Base-by-base conservation (phyloP, 2,797 vertebrate species). In the Sphenodon punctatus region DNA sequence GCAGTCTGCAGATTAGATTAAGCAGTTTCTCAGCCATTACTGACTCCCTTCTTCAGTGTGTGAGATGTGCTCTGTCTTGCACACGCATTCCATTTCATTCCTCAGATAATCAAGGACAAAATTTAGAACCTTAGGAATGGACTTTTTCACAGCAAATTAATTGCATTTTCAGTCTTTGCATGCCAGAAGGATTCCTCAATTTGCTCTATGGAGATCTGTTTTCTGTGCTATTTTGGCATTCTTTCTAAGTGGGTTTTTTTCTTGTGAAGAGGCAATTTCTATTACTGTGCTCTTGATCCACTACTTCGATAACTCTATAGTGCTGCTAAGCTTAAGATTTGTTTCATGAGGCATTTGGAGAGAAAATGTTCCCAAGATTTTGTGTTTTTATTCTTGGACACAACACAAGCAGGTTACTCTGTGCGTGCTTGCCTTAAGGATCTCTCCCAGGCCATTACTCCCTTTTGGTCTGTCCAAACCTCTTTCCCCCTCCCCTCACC, bases 101-200 rank as follows among this genome's bases (percentile, higher is more conserved):
- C 88, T 78, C 84, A 92, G 85, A 94, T 94, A 95, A 94, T 94
- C 90, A 94, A 91, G 86, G 89, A 48, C 80, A 95, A 93, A 94
- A 92, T 94, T 94, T 87, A 86, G 91, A 95, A 92, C 85, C 92
- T 83, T 60, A 32, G 78, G 80, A 92, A 94, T 93, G 93, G 75
- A 45, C 23, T 92, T 94, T 94, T 95, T 93, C 85, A 80, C 70
- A 75, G 74, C 74, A 89, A 75, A 78, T 2, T 39, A 88, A 95
- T 92, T 94, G 91, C 73, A 89, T 88, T 92, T 91, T 93, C 75
- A 89, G 87, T 93, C 85, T 94, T 93, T 92, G 81, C 85, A 87
- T 93, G 83, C 78, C 85, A 88, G 81, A 89, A 86, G 70, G 78
- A 91, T 90, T 87, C 91, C 92, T 93, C 94, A 87, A 88, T 94